Evolutionary conservation across 2,888 invertebrate genomes (phyloP), one percentile per base, ranked within the genome.

Genomic region (Epinotia brunnichana): DNA sequence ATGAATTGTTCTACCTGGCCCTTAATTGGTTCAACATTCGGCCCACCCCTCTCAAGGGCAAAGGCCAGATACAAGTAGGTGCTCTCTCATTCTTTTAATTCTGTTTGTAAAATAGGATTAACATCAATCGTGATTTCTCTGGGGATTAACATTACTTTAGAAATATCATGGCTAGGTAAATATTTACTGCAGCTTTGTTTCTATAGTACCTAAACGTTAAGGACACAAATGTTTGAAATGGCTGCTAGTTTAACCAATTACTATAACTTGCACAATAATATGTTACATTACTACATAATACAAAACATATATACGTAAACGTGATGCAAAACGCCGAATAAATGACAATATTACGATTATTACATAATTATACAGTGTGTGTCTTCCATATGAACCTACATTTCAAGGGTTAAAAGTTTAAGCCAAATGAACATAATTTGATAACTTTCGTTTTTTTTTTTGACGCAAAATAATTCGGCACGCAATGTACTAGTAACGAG

Each of bases 31-130:
- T 39, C 59, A 44, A 41, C 24, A n/a, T 35, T 59, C n/a, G 24
- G 56, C 29, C n/a, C 21, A 51, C 15, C 24, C 24, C 48, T 15
- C 57, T 48, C 48, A 48, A 35, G 48, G 57, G 57, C 63, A n/a
- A 51, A 41, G 19, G 24, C n/a, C 70, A 63, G 48, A 56, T 64
- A 56, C 39, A 29, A 7, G 15, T 44, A 44, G 39, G 2, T 21
- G 4, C 48, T 19, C 24, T 44, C 13, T 29, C 53, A 24, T 51
- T 51, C 24, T 70, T 69, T 66, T 53, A 60, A 66, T 59, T 63
- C 41, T 56, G 17, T 70, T 66, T 66, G 59, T 39, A 39, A 60
- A 66, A 70, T 64, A 21, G 53, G 29, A 60, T 51, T 69, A 35
- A 35, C n/a, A 51, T 19, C 59, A 69, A 44, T 15, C 24, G 13